Evolutionary conservation across 2,113 vertebrate genomes (phyloP).

Genomic region (Arvicanthis niloticus): DNA sequence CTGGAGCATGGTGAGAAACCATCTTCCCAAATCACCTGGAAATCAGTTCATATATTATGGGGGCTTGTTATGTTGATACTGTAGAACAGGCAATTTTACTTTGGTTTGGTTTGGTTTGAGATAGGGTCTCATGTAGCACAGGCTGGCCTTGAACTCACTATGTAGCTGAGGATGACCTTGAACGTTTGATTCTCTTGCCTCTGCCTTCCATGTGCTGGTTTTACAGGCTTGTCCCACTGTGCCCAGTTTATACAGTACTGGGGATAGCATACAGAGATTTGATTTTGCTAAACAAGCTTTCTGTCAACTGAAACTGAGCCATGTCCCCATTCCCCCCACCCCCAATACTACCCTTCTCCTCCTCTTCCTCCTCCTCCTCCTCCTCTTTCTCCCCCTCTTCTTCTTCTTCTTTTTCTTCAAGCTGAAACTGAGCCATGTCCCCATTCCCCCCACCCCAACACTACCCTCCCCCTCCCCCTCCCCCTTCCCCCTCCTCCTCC

Average conservation of each 20-base stretch:
- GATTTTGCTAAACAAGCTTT: not conserved
- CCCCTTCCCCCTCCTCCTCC: too few relatives aligned
- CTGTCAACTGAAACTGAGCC: not conserved
- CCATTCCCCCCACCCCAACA: too few relatives aligned
- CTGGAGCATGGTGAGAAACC: not conserved
- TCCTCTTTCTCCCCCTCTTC: not conserved
- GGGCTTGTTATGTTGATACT: not conserved
- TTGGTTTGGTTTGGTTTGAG: not conserved
- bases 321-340: not conserved
- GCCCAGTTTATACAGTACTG: not conserved
- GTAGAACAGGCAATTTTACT: not conserved
- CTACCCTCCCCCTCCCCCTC: too few relatives aligned
- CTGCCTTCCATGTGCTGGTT: not conserved
- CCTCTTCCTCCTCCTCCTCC: accelerated
- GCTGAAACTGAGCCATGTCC: too few relatives aligned
- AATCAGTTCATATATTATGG: not conserved
- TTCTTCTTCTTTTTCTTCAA: too few relatives aligned
- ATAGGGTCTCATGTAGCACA: not conserved
- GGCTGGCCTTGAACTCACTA: not conserved
- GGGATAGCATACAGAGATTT: not conserved
- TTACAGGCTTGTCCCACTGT: not conserved
- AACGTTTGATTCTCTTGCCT: not conserved
- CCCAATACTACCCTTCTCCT: not conserved
- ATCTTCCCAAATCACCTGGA: not conserved
- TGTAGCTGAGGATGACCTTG: not conserved